A percentile compares a stretch with the other conserved stretches of the same genome.
Evolutionary conservation across 2,113 vertebrate genomes (phyloP).

Genomic region (Paracanthobrama guichenoti): DNA sequence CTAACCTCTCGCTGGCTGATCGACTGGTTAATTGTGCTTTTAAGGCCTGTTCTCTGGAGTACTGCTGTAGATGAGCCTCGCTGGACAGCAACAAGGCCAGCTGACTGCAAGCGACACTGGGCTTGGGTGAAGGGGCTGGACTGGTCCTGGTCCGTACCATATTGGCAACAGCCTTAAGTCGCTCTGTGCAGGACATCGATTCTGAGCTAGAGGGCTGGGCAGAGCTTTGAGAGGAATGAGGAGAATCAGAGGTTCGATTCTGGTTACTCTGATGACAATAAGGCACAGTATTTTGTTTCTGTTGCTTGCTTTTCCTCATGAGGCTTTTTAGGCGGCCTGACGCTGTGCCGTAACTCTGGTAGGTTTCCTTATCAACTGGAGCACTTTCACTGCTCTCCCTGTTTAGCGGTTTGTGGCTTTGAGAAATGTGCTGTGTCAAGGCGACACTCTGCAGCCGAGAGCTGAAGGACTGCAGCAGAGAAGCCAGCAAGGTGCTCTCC

Average conservation of each 20-base stretch:
- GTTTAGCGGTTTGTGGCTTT: conserved; percentile 57
- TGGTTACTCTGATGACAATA: conserved; percentile 78
- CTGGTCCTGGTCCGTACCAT: conserved; percentile 94
- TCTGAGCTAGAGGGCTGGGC: conserved; percentile 76
- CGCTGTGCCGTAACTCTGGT: conserved; percentile 86
- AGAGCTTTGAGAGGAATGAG: conserved; percentile 77
- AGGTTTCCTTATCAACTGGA: conserved; percentile 82
- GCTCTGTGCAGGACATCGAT: conserved; percentile 87
- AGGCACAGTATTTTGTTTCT: conserved; percentile 82
- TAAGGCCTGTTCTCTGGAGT: conserved; percentile 93
- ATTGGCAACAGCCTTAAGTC: conserved; percentile 92
- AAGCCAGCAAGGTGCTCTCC: conserved; percentile 95
- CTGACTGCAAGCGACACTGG: conserved; percentile 95
- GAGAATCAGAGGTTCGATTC: conserved; percentile 84
- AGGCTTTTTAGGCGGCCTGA: conserved; percentile 93
- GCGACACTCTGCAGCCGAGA: conserved; percentile 94
- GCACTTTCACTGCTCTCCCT: conserved; percentile 76
- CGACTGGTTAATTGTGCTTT: conserved; percentile 92
- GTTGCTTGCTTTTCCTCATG: conserved; percentile 90
- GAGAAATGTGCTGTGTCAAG: conserved; percentile 84
- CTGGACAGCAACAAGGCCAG: conserved; percentile 95
- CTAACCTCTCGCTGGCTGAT: conserved; percentile 92
- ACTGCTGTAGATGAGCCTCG: conserved; percentile 96
- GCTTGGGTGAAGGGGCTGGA: conserved; percentile 91
- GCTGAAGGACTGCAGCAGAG: conserved; percentile 97